These are phyloP conservation scores for Cecropterus lyciades DNA, from an alignment of 1,140 invertebrate genomes.

Conservation along the genomic window DNA sequence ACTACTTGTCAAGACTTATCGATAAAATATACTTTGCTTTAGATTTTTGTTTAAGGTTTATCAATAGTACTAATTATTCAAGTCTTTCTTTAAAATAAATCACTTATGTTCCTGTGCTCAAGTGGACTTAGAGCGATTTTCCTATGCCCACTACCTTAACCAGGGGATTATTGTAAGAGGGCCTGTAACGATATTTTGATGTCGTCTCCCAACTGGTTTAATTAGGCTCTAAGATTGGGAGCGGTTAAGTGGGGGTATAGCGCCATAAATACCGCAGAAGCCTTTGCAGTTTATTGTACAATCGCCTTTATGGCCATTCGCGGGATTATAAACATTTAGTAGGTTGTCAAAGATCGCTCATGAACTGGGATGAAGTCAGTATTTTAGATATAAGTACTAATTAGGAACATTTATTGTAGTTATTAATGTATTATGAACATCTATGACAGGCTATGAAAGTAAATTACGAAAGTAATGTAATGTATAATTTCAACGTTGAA, in stretches of 20 bases:
- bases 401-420: too few species aligned
- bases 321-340: constrained; percentile 27
- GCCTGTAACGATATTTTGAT: constrained; percentile 57
- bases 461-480: too few species aligned
- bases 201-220: constrained; percentile 48
- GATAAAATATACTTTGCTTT: too few species aligned
- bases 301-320: constrained; percentile 33
- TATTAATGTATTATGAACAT: too few species aligned
- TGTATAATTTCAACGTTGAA: too few species aligned
- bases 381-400: not conserved
- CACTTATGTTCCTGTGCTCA: too few species aligned
- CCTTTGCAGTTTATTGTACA: constrained; percentile 39
- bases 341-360: constrained; percentile 28
- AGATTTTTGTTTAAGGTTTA: too few species aligned
- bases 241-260: constrained; percentile 23
- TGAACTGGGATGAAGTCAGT: not conserved
- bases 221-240: constrained; percentile 43
- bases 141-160: constrained; percentile 1
- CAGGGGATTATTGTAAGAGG: constrained; percentile 44
- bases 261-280: constrained; percentile 49
- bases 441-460: too few species aligned
- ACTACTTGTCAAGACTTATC: too few species aligned
- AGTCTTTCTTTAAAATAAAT: too few species aligned
- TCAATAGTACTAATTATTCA: too few species aligned
- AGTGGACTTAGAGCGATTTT: constrained; percentile 16